These are phyloP conservation scores for Holacanthella duospinosa DNA, from an alignment of 2,888 invertebrate species.

Conservation along the genomic window DNA sequence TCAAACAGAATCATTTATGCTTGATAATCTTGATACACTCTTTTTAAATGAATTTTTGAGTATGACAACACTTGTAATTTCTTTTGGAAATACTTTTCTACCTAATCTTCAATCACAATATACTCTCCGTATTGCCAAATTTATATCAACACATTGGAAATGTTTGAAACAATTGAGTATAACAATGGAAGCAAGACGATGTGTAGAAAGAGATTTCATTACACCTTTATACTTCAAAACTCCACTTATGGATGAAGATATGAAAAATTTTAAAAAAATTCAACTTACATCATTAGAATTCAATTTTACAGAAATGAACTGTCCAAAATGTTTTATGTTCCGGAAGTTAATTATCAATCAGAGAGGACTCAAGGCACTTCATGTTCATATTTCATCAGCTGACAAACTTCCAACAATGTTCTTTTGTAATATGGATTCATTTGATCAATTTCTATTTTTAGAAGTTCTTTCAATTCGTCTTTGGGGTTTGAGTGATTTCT, in stretches of 20 bases:
- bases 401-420: conserved; percentile 7
- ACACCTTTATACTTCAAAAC: too few species aligned
- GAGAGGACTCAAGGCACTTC: neutral
- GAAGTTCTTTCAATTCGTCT: neutral
- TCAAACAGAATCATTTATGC: conserved; percentile 8
- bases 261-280: conserved; percentile 8
- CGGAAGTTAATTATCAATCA: conserved; percentile 10
- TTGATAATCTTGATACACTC: conserved; percentile 10
- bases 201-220: conserved; percentile 4
- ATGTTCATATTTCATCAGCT: conserved; percentile 9
- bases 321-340: conserved; percentile 10
- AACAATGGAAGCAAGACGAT: conserved; percentile 10
- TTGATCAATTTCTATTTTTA: neutral
- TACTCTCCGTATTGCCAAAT: conserved; percentile 7
- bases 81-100: conserved; percentile 2
- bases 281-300: neutral
- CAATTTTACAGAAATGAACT: conserved; percentile 3
- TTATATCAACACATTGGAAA: conserved; percentile 9
- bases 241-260: neutral
- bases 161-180: conserved; percentile 2
- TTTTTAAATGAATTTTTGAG: conserved; percentile 2
- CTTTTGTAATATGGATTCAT: conserved; percentile 9
- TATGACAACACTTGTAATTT: conserved; percentile 4
- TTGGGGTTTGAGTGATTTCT: conserved; percentile 11
- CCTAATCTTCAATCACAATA: conserved; percentile 11